Evolutionary conservation across 2,113 vertebrate species (phyloP).

Genomic region (Malurus cyaneus): DNA sequence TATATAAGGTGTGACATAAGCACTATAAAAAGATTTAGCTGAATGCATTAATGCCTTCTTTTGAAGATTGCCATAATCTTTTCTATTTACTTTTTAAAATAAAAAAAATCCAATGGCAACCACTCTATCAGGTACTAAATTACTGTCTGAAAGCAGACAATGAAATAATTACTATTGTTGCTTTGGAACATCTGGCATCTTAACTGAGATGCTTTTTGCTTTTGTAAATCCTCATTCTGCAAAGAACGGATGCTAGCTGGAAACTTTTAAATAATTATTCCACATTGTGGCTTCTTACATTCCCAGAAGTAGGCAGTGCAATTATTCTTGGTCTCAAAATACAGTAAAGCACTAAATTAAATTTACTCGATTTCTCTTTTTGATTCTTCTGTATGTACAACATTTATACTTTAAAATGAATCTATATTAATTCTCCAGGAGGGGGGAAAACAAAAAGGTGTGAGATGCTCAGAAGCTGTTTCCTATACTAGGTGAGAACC

Average conservation of each 20-base stretch:
- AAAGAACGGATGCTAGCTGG: background rate
- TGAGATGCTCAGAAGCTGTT: background rate
- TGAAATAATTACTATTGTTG: constrained; percentile 25
- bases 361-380: background rate
- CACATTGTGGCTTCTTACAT: background rate
- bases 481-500: background rate
- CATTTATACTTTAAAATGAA: background rate
- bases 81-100: constrained; percentile 25
- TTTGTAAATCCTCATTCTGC: constrained; percentile 6
- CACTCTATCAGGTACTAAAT: constrained; percentile 27
- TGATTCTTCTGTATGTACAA: background rate
- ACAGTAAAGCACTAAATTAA: constrained; percentile 23
- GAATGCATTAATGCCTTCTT: background rate
- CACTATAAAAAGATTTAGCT: constrained; percentile 28
- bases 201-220: background rate
- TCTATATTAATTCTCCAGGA: background rate
- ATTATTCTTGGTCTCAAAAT: background rate
- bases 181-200: constrained; percentile 43
- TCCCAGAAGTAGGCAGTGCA: background rate
- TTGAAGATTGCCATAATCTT: background rate
- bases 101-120: background rate
- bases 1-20: background rate
- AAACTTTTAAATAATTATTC: constrained; percentile 45
- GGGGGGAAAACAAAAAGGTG: background rate
- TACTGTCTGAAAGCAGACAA: background rate